These are phyloP conservation scores for Coronaproctus castanopsis DNA, from an alignment of 2,888 invertebrate species.

Conservation along the genomic window DNA sequence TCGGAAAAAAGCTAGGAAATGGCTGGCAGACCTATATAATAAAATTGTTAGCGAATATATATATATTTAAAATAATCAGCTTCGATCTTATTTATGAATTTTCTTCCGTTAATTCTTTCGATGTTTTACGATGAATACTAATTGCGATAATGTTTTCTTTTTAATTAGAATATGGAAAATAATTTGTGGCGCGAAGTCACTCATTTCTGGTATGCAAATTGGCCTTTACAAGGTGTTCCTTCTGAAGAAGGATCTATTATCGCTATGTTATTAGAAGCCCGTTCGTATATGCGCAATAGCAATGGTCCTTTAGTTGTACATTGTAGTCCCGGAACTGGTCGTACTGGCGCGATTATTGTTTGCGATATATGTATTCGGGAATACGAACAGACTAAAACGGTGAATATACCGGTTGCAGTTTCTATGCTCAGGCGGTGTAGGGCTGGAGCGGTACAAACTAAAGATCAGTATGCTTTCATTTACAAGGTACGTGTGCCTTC, in stretches of 20 bases:
- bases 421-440: conserved; percentile 65
- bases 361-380: conserved; percentile 69
- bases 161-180: conserved; percentile 45
- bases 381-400: conserved; percentile 54
- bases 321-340: conserved; percentile 75
- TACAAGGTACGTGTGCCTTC: conserved; percentile 53
- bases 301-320: conserved; percentile 55
- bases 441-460: conserved; percentile 72
- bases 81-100: not conserved
- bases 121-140: no score
- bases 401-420: conserved; percentile 71
- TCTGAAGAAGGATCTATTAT: conserved; percentile 63
- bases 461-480: conserved; percentile 78
- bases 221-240: conserved; percentile 77
- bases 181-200: conserved; percentile 69
- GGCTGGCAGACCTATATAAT: no score
- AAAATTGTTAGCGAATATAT: no score
- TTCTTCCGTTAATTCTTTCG: not conserved
- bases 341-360: conserved; percentile 68
- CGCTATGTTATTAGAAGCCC: conserved; percentile 68
- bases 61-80: not conserved
- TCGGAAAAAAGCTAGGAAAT: no score
- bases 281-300: conserved; percentile 33
- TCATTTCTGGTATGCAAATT: conserved; percentile 78
- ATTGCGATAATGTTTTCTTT: not conserved